Base-by-base conservation (phyloP, 92 coral and sea anemone genomes). In the Zoanthus solanderi region DNA sequence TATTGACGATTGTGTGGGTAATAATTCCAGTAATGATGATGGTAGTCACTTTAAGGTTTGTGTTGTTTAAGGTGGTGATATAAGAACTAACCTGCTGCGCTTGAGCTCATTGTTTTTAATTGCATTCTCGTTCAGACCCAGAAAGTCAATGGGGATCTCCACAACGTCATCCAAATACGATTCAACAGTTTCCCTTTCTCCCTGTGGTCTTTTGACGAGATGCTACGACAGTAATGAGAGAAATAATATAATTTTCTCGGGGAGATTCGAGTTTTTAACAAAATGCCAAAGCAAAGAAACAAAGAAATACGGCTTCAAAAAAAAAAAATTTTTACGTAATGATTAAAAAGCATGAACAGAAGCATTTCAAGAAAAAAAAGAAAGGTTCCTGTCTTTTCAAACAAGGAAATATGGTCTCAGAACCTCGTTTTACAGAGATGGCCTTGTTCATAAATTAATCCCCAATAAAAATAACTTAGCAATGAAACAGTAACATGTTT, bases 41-140 rank as follows among this genome's bases (percentile, higher is more conserved):
- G 28, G 28, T 61, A 23, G 2, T 61, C 9, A 58, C 66, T 9
- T 12, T 11, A 18, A 61, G 1, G 31, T 37, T 37, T 37, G 28
- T 6, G 68, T 16, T 23, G 31, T 15, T 61, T 18, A 61, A 16
- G 29, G 6, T 18, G 9, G 32, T 15, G 18, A 60, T 10, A 71
- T 11, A 61, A 48, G 0, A 17, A 29, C 13, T 12, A 71, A 95
- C 98, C 96, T 91, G 94, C 96, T 95, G 37, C 69, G 89, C 50
- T 46, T 87, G 9, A 83, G 86, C 84, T 83, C 87, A 76, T 87
- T 83, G 17, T 75, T 75, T 16, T 86, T 23, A 6, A 6, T 46
- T 9, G 91, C 83, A 2, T 75, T 72, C 15, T 89, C 90, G 37
- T 46, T 80, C 31, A 95, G 83, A n/a, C 96, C 96, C 32, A 93